phyloP scores from a whole-genome alignment of 2,888 invertebrate species.

The Nomada goodeniana region DNA sequence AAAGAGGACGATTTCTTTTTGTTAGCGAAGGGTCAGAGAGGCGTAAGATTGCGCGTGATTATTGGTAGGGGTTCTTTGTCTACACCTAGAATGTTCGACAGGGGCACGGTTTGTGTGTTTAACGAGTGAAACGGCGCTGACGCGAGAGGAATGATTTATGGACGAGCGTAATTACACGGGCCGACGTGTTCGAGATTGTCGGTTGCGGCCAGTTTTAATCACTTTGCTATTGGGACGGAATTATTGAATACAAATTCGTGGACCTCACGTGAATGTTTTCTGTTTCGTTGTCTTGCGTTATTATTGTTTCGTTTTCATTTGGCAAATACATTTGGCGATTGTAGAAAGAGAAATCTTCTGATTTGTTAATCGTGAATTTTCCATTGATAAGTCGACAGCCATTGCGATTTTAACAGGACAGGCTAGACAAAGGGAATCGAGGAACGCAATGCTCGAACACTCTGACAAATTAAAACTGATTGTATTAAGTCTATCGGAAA shows the following conservation, averaged over 20 bases:
- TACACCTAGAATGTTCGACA: background rate
- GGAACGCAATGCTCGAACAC: no score
- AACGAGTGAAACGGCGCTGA: constrained; percentile 46
- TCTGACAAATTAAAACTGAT: no score
- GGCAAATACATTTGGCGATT: background rate
- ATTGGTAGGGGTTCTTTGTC: constrained; percentile 17
- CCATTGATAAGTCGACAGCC: no score
- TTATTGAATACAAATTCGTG: constrained; percentile 34
- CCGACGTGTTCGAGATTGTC: constrained; percentile 47
- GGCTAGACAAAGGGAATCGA: no score
- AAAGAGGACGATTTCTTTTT: background rate
- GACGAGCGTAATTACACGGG: constrained; percentile 38
- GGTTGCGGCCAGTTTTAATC: constrained; percentile 47
- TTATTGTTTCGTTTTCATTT: background rate
- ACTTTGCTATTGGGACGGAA: constrained; percentile 28
- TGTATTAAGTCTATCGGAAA: no score
- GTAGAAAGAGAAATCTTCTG: no score
- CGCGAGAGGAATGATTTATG: constrained; percentile 50
- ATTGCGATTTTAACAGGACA: no score
- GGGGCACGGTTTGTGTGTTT: constrained; percentile 53
- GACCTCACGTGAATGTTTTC: background rate
- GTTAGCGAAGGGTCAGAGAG: background rate
- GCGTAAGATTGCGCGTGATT: constrained; percentile 38
- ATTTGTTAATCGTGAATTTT: no score
- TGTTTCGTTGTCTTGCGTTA: background rate